Percentiles rank a stretch among this genome's conserved stretches.
phyloP scores from a whole-genome alignment of 2,797 vertebrate species.

The Eurystomus glaucurus region DNA sequence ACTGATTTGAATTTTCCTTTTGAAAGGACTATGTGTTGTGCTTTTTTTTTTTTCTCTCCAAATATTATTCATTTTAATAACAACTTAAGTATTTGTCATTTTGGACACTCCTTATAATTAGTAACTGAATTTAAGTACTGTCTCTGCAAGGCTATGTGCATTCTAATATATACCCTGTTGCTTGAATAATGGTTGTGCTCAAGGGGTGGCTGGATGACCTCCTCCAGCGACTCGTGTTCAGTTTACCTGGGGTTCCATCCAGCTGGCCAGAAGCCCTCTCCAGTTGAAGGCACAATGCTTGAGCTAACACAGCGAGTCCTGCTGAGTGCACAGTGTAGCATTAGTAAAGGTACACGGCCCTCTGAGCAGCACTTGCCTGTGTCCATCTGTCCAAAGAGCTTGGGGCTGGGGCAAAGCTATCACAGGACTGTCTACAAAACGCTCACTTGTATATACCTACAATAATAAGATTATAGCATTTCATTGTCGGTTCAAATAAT shows the following conservation, averaged over 20 bases:
- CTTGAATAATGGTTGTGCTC: not conserved
- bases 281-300: not conserved
- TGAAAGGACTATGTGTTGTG: not conserved
- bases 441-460: not conserved
- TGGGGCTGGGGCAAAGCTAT: not conserved
- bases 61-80: not conserved
- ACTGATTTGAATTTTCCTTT: not conserved
- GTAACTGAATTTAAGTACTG: not conserved
- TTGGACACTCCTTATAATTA: not conserved
- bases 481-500: not conserved
- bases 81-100: not conserved
- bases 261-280: not conserved
- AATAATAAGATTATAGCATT: not conserved
- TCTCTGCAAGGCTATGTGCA: not conserved
- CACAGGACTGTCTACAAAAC: not conserved
- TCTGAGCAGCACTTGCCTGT: not conserved
- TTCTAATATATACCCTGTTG: not conserved
- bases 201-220: not conserved
- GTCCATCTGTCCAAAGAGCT: slow-evolving; percentile 13
- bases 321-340: not conserved
- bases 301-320: not conserved
- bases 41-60: not conserved
- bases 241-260: not conserved
- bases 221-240: not conserved
- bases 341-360: fast-evolving